These are phyloP conservation scores for Aphidius ervi DNA, from an alignment of 1,140 invertebrate species.

Conservation along the genomic window DNA sequence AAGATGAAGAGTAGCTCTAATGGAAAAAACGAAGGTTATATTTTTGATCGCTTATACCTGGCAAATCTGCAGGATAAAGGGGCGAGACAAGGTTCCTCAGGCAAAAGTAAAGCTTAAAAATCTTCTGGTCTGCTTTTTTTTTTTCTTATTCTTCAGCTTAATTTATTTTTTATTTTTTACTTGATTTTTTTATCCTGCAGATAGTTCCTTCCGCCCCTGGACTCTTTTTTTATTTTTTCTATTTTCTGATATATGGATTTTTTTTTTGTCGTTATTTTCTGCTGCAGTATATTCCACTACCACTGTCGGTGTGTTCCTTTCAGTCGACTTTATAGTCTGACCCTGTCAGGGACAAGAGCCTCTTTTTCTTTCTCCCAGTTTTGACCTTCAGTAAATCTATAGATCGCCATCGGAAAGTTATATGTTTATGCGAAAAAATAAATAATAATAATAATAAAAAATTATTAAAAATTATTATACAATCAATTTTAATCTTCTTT, in stretches of 20 bases:
- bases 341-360: conserved; percentile 22
- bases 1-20: conserved; percentile 5
- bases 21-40: conserved; percentile 22
- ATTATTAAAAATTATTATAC: not conserved
- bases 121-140: no score
- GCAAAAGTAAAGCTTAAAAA: not conserved
- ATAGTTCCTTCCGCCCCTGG: conserved; percentile 7
- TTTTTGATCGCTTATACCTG: conserved; percentile 36
- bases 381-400: conserved; percentile 18
- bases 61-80: conserved; percentile 37
- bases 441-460: conserved; percentile 2
- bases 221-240: not conserved
- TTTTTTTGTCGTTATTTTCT: conserved; percentile 3
- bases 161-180: no score
- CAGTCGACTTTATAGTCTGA: conserved; percentile 18
- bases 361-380: conserved; percentile 12
- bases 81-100: conserved; percentile 24
- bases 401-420: conserved; percentile 14
- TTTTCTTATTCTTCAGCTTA: no score
- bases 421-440: not conserved
- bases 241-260: conserved; percentile 1
- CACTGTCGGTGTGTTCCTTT: not conserved
- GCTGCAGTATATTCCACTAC: no score
- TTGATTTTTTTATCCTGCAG: no score
- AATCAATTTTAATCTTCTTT: not conserved